Conservation (phyloP, 2,888 invertebrate species). For the Yponomeuta cagnagella region DNA sequence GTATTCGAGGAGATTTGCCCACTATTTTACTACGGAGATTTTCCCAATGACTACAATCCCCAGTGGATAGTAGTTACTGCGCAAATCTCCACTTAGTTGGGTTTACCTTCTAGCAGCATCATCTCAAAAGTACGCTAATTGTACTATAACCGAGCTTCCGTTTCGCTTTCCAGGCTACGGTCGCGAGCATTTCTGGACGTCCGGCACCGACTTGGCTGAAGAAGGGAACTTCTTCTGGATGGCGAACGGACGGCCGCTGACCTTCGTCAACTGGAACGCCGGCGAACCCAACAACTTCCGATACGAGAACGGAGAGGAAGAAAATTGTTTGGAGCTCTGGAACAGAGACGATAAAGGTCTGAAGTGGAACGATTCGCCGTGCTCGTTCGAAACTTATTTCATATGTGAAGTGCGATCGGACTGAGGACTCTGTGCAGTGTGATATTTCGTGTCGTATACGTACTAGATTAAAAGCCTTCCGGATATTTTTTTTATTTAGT, state of each 20-base stretch:
- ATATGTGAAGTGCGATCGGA: conserved; percentile 88
- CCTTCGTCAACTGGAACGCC: conserved; percentile 95
- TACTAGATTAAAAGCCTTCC: too few species aligned
- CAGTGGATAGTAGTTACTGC: too few species aligned
- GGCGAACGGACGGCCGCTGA: conserved; percentile 91
- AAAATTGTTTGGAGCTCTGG: conserved; percentile 93
- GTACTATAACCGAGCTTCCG: too few species aligned
- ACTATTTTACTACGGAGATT: too few species aligned
- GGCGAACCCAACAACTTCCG: conserved; percentile 96
- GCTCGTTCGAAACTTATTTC: conserved; percentile 94
- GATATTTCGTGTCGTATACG: neutral
- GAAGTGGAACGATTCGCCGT: conserved; percentile 96
- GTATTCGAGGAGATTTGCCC: too few species aligned
- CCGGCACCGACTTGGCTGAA: conserved; percentile 92
- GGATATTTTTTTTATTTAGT: too few species aligned
- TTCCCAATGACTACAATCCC: too few species aligned
- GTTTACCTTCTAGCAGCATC: too few species aligned
- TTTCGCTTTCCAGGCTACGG: conserved; percentile 80
- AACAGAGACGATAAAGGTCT: conserved; percentile 93
- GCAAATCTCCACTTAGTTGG: too few species aligned
- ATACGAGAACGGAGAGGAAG: conserved; percentile 94
- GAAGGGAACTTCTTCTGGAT: conserved; percentile 96
- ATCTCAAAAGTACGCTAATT: too few species aligned
- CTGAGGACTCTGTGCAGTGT: conserved; percentile 34
- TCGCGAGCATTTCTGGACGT: conserved; percentile 95